Evolutionary conservation across 2,113 vertebrate species (phyloP).

Genomic region (Phalacrocorax carbo): DNA sequence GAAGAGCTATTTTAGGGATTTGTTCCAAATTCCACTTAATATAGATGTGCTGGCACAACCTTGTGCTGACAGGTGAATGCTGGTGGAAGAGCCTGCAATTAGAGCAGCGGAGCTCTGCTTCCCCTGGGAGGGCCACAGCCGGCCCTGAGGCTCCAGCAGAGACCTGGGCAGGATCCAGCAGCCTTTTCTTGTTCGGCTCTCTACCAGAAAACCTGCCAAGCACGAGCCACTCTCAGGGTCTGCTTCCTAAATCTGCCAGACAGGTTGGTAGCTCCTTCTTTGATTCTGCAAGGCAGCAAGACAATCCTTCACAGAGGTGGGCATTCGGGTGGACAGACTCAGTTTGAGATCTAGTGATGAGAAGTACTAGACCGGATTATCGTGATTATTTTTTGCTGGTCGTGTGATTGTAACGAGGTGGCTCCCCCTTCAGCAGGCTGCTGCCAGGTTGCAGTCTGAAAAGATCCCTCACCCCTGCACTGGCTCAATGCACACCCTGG

Average conservation of each 20-base stretch:
- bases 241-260: background rate
- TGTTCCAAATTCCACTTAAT: slow-evolving; percentile 15
- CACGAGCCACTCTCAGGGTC: background rate
- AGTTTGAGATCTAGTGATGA: background rate
- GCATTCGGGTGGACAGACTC: background rate
- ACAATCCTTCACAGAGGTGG: background rate
- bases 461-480: rapidly evolving
- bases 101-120: background rate
- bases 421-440: background rate
- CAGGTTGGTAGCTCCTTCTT: background rate
- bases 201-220: background rate
- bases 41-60: slow-evolving; percentile 27
- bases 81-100: background rate
- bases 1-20: background rate
- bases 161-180: slow-evolving; percentile 33
- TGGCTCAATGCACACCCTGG: rapidly evolving
- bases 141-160: background rate
- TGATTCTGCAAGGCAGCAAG: background rate
- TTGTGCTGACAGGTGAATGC: slow-evolving; percentile 14
- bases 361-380: background rate
- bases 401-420: background rate
- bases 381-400: background rate
- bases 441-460: background rate
- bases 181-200: background rate
- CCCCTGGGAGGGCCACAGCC: background rate